phyloP scores from a whole-genome alignment of 2,797 vertebrate species.

The Oryzias sinensis region DNA sequence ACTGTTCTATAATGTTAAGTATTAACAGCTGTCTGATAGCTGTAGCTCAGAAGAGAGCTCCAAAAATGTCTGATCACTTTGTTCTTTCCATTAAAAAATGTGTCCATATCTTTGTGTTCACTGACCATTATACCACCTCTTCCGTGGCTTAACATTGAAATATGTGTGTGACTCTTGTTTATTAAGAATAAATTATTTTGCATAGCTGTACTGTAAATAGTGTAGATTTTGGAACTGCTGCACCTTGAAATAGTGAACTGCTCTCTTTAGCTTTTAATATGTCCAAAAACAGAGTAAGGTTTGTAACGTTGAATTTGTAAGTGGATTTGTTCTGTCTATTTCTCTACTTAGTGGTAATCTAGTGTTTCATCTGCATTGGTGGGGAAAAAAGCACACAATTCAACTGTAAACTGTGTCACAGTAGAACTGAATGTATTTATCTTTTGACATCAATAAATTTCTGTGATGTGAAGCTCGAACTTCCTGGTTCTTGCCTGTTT shows the following conservation, averaged over 20 bases:
- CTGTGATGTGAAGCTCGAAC: constrained; percentile 65
- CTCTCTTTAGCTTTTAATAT: constrained; percentile 68
- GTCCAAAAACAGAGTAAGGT: constrained; percentile 59
- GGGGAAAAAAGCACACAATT: constrained; percentile 75
- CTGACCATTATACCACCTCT: constrained; percentile 38
- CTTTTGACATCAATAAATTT: constrained; percentile 89
- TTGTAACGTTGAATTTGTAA: constrained; percentile 75
- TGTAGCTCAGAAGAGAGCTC: no score
- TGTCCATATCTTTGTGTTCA: constrained; percentile 54
- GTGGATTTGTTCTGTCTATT: constrained; percentile 74
- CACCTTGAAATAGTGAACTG: constrained; percentile 68
- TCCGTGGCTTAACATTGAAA: constrained; percentile 61
- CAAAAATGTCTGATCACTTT: constrained; percentile 14
- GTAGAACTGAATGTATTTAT: constrained; percentile 85
- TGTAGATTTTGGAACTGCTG: constrained; percentile 74
- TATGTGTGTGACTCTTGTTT: constrained; percentile 57
- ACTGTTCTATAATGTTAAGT: constrained; percentile 10
- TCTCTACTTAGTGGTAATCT: constrained; percentile 78
- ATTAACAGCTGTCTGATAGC: no score
- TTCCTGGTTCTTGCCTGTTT: neutral
- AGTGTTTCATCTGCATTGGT: constrained; percentile 78
- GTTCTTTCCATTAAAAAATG: constrained; percentile 25
- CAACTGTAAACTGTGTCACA: constrained; percentile 80
- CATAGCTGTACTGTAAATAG: constrained; percentile 76
- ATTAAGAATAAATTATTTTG: constrained; percentile 70